Evolutionary conservation across 2,888 invertebrate species (phyloP), one percentile per base, ranked within the genome.

Genomic region (Dolomedes plantarius): DNA sequence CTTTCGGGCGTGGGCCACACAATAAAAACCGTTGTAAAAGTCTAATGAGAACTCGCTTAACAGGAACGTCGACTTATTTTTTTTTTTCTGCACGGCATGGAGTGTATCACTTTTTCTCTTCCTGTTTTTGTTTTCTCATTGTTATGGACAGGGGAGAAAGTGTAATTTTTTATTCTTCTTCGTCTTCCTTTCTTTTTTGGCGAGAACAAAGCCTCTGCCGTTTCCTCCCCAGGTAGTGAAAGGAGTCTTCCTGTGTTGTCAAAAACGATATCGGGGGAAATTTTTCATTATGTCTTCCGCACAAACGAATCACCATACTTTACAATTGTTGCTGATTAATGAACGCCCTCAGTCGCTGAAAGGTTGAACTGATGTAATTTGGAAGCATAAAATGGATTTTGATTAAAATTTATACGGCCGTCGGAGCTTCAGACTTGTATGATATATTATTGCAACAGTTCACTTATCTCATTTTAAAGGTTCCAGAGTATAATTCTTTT

Each of bases 1-100:
- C 19, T 0, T 19, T 69, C 50, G 65, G 67, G 46, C 50, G 67
- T 73, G 80, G 73, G 50, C 41, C 67, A 64, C 46, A 73, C 80
- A 73, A 73, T 73, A 67, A 73, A n/a, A 80, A 73, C 67, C 27
- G 65, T 67, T 67, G 50, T 19, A 23, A 19, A 3, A 36, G 23
- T 13, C 67, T 80, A 72, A 73, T 41, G 56, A 73, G 72, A 11
- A 39, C 19, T 36, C 27, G 39, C 23, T 19, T 41, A 32, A 31
- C 36, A 11, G 67, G 1, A 19, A 62, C 36, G 19, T n/a, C 56
- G 56, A 1, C 56, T 56, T 56, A 56, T 5, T 23, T 46, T 11
- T 46, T 16, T 65, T 65, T 65, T 31, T 65, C 19, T n/a, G 36
- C 32, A 67, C 32, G 19, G 32, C 19, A 31, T 29, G 16, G n/a